phyloP scores from a whole-genome alignment of 2,113 vertebrate genomes.

The human region DNA sequence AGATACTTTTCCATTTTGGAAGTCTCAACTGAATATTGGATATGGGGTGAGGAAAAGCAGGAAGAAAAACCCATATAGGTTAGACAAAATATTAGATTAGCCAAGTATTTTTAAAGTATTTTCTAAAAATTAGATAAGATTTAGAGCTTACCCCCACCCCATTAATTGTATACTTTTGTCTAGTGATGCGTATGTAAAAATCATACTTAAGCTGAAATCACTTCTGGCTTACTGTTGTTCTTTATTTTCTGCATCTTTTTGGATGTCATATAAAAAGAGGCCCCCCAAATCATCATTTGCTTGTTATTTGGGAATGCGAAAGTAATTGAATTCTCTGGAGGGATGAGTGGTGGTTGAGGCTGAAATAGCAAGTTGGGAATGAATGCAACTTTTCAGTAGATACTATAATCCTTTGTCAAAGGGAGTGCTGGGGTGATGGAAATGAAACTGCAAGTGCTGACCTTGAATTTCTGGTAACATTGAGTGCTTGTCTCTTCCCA shows the following conservation, averaged over 20 bases:
- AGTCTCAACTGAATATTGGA: slow-evolving; percentile 50
- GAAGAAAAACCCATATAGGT: slow-evolving; percentile 15
- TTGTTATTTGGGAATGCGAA: slow-evolving; percentile 74
- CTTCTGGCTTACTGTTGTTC: slow-evolving; percentile 66
- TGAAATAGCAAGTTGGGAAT: slow-evolving; percentile 64
- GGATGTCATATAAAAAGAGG: slow-evolving; percentile 66
- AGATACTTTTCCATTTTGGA: slow-evolving; percentile 69
- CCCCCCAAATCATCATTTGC: slow-evolving; percentile 41
- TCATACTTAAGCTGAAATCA: slow-evolving; percentile 39
- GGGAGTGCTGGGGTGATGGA: slow-evolving; percentile 74
- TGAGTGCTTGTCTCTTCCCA: slow-evolving; percentile 73
- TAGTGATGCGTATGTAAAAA: slow-evolving; percentile 40
- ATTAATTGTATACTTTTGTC: slow-evolving; percentile 27
- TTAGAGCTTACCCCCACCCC: not conserved
- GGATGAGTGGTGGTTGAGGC: slow-evolving; percentile 59
- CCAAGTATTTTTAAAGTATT: slow-evolving; percentile 57
- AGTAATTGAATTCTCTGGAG: slow-evolving; percentile 74
- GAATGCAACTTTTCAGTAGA: slow-evolving; percentile 81
- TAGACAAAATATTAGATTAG: slow-evolving; percentile 55
- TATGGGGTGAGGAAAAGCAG: slow-evolving; percentile 9
- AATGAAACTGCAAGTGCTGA: slow-evolving; percentile 79
- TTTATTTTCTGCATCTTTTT: slow-evolving; percentile 56
- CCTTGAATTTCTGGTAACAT: slow-evolving; percentile 79
- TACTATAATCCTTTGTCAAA: slow-evolving; percentile 65
- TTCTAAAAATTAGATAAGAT: not conserved